Evolutionary conservation across 1,140 invertebrate species (phyloP), one percentile per base, ranked within the genome.

Genomic region (Drosophila rhopaloa): DNA sequence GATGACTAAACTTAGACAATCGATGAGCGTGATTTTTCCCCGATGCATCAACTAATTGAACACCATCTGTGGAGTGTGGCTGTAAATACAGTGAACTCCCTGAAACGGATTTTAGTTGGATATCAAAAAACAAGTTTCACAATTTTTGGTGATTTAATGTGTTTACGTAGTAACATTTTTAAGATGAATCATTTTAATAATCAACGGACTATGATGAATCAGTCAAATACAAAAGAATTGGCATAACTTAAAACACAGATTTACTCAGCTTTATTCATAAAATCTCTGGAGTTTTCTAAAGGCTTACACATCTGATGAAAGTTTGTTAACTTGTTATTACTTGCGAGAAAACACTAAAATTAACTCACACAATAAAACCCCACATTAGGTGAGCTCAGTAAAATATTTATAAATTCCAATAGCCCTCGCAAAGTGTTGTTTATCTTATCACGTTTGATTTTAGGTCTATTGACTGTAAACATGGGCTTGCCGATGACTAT

Each of bases 391-490:
- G 46, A 68, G 37, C n/a, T n/a, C 4, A 35, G 46, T 27, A 10
- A n/a, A 65, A 43, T 50, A 32, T 65, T 51, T 67, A 27, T 37
- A 51, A 48, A 50, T 43, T 43, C 58, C 10, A 41, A 62, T 66
- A 50, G 24, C 53, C 47, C 55, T 55, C 6, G 13, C 37, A 44
- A 56, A 61, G 51, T 53, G 8, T 32, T 51, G 61, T 73, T 85
- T 86, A 86, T 85, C 82, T 86, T 86, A 86, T 85, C 79, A 32
- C 16, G 47, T 59, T 27, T 58, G 56, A 35, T 75, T 61, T 13
- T 66, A 40, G 44, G 40, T 29, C 43, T 55, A 24, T 13, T 60
- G 63, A 75, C 51, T 47, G 43, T 54, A 43, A 40, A 50, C n/a
- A 24, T 41, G 60, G 37, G 27, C 16, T 61, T 27, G 35, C 14